Evolutionary conservation across 1,140 invertebrate species (phyloP), one percentile per base, ranked within the genome.

Genomic region (Planococcus citri): DNA sequence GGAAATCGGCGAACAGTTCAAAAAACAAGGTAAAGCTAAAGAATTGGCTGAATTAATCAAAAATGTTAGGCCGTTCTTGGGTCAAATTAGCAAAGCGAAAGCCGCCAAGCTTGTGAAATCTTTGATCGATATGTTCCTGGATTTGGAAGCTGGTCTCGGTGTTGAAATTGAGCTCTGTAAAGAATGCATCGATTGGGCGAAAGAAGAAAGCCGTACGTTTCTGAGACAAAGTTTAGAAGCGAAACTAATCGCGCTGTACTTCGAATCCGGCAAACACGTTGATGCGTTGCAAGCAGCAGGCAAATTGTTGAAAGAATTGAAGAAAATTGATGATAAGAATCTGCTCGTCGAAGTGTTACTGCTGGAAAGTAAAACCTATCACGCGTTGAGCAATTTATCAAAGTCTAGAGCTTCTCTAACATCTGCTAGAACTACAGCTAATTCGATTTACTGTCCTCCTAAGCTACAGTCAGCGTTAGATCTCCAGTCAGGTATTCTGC

Each of bases 101-200:
- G 97, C 97, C 70, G 96, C 96, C 0, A 99, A 99, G 81, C 81
- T 99, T 70, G 95, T 99, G 0, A 85, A 96, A 72, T 91, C 92
- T 12, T 81, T 99, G 67, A 95, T 99, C 8, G 97, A 99, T 79
- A 89, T 96, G 80, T 99, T 98, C 79, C 81, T 99, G 61, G 95
- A 98, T 79, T 86, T 99, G 78, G 94, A 97, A 79, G 92, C 91
- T 72, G 88, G 87, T 37, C 95, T 92, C 74, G 94, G 94, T 33
- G 90, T 92, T 70, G 94, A 93, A 83, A 83, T 87, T 72, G 89
- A 94, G 78, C 80, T 94, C 41, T 92, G 89, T 77, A 90, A 95
- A 81, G 96, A 99, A 81, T 98, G 95, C 81, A 99, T 99, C 82
- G 92, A 97, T 82, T 99, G 97, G 97, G 95, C 97, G 21, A 96